phyloP scores from a whole-genome alignment of 1,140 invertebrate genomes.

The Andricus grossulariae region DNA sequence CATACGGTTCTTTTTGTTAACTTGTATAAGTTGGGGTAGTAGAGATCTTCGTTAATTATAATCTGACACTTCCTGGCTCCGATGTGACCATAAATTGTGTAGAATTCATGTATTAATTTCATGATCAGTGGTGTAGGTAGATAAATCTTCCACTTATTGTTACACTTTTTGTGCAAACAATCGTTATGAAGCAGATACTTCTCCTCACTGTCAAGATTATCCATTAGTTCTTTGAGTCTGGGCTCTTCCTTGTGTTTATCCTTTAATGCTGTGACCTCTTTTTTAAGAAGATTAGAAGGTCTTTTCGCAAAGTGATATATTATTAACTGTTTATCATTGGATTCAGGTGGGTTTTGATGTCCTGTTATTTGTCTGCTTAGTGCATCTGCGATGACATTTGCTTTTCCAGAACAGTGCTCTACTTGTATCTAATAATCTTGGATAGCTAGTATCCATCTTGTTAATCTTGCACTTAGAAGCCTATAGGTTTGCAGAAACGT shows the following conservation, averaged over 20 bases:
- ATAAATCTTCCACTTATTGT: too few relatives aligned
- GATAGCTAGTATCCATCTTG: too few relatives aligned
- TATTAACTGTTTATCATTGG: neutral
- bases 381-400: too few relatives aligned
- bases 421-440: too few relatives aligned
- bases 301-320: neutral
- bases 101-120: neutral
- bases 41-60: neutral
- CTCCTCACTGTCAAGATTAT: neutral
- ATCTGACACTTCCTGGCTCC: neutral
- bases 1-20: neutral
- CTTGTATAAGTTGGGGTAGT: neutral
- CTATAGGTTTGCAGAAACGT: too few relatives aligned
- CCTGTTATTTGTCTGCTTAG: too few relatives aligned
- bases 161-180: too few relatives aligned
- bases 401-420: too few relatives aligned
- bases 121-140: too few relatives aligned
- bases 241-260: neutral
- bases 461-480: too few relatives aligned
- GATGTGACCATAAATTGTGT: neutral
- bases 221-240: neutral
- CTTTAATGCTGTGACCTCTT: neutral
- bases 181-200: neutral
- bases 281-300: neutral
- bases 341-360: too few relatives aligned